phyloP scores from a whole-genome alignment of 2,797 vertebrate species.

The Acanthurus leucopareius region DNA sequence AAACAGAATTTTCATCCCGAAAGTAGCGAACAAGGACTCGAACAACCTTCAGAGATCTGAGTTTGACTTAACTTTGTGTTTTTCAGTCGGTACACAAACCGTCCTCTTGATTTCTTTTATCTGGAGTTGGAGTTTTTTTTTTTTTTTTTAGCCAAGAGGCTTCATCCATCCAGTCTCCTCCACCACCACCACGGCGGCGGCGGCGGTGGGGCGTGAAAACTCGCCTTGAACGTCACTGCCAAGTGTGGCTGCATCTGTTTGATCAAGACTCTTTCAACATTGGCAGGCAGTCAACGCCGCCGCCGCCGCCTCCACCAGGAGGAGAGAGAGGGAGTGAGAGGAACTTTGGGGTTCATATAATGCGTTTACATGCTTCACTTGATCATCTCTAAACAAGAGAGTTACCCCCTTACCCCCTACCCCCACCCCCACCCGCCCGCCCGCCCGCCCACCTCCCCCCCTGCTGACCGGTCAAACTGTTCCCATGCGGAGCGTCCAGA shows the following conservation, averaged over 20 bases:
- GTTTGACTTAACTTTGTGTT: not conserved
- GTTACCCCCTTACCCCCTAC: too few relatives aligned
- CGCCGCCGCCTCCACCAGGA: conserved; percentile 1
- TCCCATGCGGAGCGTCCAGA: conserved; percentile 54
- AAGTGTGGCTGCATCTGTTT: conserved; percentile 63
- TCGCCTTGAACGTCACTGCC: conserved; percentile 46
- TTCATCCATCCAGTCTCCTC: conserved; percentile 22
- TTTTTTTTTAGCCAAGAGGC: conserved; percentile 6
- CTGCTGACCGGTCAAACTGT: conserved; percentile 59
- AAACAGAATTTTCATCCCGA: not conserved
- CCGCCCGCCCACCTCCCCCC: not conserved
- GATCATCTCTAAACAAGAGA: conserved; percentile 50
- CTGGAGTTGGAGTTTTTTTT: conserved; percentile 7
- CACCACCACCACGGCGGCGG: not conserved
- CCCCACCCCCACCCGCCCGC: too few relatives aligned
- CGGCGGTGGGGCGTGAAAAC: conserved; percentile 28
- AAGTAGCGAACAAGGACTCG: not conserved
- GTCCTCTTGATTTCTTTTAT: conserved; percentile 4
- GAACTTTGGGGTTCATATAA: conserved; percentile 59
- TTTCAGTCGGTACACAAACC: not conserved
- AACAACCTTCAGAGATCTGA: too few relatives aligned
- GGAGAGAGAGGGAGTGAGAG: too few relatives aligned
- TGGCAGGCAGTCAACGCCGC: conserved; percentile 51
- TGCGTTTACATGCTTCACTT: conserved; percentile 70
- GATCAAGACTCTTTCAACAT: conserved; percentile 59